Conservation (phyloP, 1,140 invertebrate species). For the Metaphire vulgaris region DNA sequence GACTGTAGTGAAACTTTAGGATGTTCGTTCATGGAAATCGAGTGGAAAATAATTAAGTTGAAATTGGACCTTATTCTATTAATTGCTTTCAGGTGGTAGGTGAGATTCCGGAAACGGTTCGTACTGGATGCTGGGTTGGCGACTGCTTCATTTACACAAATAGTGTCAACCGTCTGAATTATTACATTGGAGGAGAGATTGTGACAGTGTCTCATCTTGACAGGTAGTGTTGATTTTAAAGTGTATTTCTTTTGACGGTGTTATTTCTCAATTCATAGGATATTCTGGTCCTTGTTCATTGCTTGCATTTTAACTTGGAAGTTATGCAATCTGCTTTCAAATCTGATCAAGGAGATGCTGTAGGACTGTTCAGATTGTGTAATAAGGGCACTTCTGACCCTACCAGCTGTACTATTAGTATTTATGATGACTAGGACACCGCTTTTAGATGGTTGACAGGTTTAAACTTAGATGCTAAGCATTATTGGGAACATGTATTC, state of each 20-base stretch:
- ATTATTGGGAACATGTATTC: too few species aligned
- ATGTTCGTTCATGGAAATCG: too few species aligned
- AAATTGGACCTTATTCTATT: too few species aligned
- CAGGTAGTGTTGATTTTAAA: conserved; percentile 53
- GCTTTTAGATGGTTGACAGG: too few species aligned
- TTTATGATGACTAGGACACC: too few species aligned
- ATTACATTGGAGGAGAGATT: conserved; percentile 97
- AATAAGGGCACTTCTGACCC: too few species aligned
- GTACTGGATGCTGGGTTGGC: conserved; percentile 95
- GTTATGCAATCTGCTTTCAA: not conserved
- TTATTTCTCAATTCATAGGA: not conserved
- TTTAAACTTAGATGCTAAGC: too few species aligned
- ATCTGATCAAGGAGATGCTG: too few species aligned
- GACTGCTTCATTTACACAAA: conserved; percentile 99
- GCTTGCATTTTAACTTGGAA: not conserved
- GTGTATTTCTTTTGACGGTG: not conserved
- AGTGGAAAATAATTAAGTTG: too few species aligned
- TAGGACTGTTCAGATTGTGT: too few species aligned
- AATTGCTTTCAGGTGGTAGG: conserved; percentile 71
- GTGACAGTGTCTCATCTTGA: conserved; percentile 96
- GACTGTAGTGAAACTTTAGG: too few species aligned
- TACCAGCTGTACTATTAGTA: too few species aligned
- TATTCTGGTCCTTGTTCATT: not conserved
- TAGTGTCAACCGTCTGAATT: conserved; percentile 91
- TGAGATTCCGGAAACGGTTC: conserved; percentile 85